phyloP scores from a whole-genome alignment of 64 coral and sea anemone genomes.

The Orbicella faveolata region DNA sequence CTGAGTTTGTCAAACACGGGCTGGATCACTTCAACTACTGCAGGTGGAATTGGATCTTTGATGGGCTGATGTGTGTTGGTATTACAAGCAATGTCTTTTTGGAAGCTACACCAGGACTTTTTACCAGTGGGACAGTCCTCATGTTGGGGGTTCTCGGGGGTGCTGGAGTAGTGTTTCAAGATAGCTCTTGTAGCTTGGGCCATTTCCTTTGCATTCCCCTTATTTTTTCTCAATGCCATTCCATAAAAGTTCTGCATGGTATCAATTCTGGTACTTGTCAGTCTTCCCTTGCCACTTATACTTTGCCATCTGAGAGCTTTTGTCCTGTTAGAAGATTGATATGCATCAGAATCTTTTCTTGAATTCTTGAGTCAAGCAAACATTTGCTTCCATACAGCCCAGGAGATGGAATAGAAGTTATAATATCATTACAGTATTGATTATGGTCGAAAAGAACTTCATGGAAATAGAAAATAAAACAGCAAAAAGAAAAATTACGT shows the following conservation, averaged over 20 bases:
- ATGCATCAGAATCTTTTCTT: too few species aligned
- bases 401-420: too few species aligned
- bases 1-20: not conserved
- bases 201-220: conserved; percentile 58
- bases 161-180: conserved; percentile 66
- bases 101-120: conserved; percentile 52
- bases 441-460: too few species aligned
- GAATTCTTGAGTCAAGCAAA: too few species aligned
- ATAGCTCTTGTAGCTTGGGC: conserved; percentile 59
- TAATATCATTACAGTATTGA: too few species aligned
- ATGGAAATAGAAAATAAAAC: too few species aligned
- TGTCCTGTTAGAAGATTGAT: too few species aligned
- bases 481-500: too few species aligned
- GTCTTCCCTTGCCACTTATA: conserved; percentile 42
- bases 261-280: conserved; percentile 52
- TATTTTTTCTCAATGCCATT: conserved; percentile 41
- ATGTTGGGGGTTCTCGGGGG: conserved; percentile 38
- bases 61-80: conserved; percentile 22
- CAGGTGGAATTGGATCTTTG: conserved; percentile 43
- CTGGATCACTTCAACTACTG: too few species aligned
- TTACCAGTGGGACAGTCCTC: conserved; percentile 33
- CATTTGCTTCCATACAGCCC: too few species aligned
- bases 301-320: conserved; percentile 31
- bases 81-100: not conserved
- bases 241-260: conserved; percentile 71